phyloP scores from a whole-genome alignment of 53 echinoderm and acorn worm genomes.

The Astropecten irregularis region DNA sequence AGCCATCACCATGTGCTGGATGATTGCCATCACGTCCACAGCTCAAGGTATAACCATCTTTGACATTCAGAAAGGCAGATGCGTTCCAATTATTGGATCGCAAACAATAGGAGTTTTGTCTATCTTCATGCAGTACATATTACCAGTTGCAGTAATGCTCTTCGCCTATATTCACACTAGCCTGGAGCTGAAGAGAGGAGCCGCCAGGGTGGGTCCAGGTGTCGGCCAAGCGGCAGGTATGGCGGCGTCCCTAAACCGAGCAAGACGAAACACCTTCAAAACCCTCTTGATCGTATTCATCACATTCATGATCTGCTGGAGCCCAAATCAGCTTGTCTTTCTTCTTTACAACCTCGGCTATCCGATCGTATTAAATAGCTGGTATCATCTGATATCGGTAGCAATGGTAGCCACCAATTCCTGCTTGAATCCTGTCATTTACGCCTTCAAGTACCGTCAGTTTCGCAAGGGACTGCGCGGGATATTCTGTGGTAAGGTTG shows the following conservation, averaged over 20 bases:
- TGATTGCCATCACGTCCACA: slow-evolving; percentile 48
- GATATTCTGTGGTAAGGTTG: too few species aligned
- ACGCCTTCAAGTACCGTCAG: too few species aligned
- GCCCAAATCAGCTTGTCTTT: slow-evolving; percentile 59
- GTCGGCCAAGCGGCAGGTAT: too few species aligned
- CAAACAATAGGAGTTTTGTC: slow-evolving; percentile 52
- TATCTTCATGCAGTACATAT: slow-evolving; percentile 73
- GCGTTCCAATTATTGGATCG: slow-evolving; percentile 25
- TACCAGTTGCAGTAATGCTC: slow-evolving; percentile 81
- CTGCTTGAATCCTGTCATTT: too few species aligned
- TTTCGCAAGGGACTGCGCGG: too few species aligned
- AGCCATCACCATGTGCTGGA: slow-evolving; percentile 51
- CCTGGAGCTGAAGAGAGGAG: too few species aligned
- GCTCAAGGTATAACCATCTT: slow-evolving; percentile 33
- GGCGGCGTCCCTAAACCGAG: slow-evolving; percentile 23
- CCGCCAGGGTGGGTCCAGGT: too few species aligned
- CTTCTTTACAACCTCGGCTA: slow-evolving; percentile 47
- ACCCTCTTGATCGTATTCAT: too few species aligned
- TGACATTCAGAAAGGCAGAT: slow-evolving; percentile 18
- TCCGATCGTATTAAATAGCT: not conserved
- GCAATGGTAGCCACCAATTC: slow-evolving; percentile 56
- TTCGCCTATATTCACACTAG: too few species aligned
- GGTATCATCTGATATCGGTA: slow-evolving; percentile 32
- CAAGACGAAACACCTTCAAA: too few species aligned
- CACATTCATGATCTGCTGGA: slow-evolving; percentile 62